Base-by-base conservation (phyloP, 2,888 invertebrate species). In the Archaeoteleia sp. region DNA sequence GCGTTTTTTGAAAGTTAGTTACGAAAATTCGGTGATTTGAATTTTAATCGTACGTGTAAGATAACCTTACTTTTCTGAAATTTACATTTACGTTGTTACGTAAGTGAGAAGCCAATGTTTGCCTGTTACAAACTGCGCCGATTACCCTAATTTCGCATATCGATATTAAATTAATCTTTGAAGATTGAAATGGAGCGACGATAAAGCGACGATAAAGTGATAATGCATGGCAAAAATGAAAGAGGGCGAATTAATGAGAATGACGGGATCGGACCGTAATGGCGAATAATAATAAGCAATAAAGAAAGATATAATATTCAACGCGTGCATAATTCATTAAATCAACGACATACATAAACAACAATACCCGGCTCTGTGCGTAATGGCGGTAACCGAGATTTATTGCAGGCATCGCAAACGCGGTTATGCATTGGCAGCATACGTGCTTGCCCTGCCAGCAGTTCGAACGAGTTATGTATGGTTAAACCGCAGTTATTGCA, bases 291-390 rank as follows among this genome's bases (percentile, higher is more conserved):
- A 66, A 76, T 71, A 76, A 71, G 53, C 67, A 71, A 60, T 63
- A 67, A 43, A 27, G 29, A 66, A 61, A 54, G 54, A 63, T 72
- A 76, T 75, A 72, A 74, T 73, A 71, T 70, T 62, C 65, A 53
- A 46, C 39, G 55, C 45, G 72, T 72, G 76, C 76, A 76, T 76
- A 72, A 74, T 76, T 76, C 73, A 74, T 74, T 61, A 69, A 67
- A 67, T 39, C 49, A 46, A 51, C 45, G 46, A 67, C 39, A 61
- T 67, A 25, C 40, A 35, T 48, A 43, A 67, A 67, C 35, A 73
- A 73, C 69, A 65, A 71, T 58, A 67, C 43, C n/a, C n/a, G 14
- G 29, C 43, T 29, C 27, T 27, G 35, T 43, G 27, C 35, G 43
- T 43, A 54, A 42, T 43, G 35, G 35, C 42, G 54, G 54, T 43